phyloP scores from a whole-genome alignment of 2,888 invertebrate species.

The Sturmia bella region DNA sequence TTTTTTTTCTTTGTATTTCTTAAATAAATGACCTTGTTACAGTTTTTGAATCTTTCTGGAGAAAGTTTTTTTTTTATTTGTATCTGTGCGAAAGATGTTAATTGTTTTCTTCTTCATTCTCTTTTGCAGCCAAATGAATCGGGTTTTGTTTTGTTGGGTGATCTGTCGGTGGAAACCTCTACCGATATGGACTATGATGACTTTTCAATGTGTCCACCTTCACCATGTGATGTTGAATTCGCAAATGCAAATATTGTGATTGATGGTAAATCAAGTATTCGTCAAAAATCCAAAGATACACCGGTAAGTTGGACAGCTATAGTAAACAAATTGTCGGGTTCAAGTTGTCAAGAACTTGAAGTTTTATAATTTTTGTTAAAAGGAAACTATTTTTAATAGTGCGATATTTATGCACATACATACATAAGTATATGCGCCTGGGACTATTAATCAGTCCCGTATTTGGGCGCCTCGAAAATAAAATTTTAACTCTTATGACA shows the following conservation, averaged over 20 bases:
- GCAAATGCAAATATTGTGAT: conserved; percentile 94
- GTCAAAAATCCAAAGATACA: conserved; percentile 83
- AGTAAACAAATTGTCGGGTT: too few species aligned
- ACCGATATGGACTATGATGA: conserved; percentile 85
- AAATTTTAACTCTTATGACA: too few species aligned
- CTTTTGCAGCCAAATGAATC: conserved; percentile 84
- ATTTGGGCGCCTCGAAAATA: too few species aligned
- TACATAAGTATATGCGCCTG: too few species aligned
- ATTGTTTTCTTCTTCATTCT: conserved; percentile 32
- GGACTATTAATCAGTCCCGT: too few species aligned
- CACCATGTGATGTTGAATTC: conserved; percentile 92
- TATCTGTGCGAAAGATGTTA: not conserved
- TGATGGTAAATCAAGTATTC: conserved; percentile 93
- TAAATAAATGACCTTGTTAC: conserved; percentile 30
- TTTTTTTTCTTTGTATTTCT: conserved; percentile 15
- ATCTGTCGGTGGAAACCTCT: conserved; percentile 84
- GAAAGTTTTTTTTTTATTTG: conserved; percentile 25
- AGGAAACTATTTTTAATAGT: too few species aligned
- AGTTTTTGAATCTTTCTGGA: conserved; percentile 11
- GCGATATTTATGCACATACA: too few species aligned
- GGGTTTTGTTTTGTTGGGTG: conserved; percentile 85
- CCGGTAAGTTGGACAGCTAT: conserved; percentile 79
- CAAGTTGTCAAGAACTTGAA: too few species aligned
- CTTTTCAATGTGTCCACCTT: conserved; percentile 86
- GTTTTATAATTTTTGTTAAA: too few species aligned